These are phyloP conservation scores for Ellobius talpinus DNA, from an alignment of 2,113 vertebrate species.

Conservation along the genomic window DNA sequence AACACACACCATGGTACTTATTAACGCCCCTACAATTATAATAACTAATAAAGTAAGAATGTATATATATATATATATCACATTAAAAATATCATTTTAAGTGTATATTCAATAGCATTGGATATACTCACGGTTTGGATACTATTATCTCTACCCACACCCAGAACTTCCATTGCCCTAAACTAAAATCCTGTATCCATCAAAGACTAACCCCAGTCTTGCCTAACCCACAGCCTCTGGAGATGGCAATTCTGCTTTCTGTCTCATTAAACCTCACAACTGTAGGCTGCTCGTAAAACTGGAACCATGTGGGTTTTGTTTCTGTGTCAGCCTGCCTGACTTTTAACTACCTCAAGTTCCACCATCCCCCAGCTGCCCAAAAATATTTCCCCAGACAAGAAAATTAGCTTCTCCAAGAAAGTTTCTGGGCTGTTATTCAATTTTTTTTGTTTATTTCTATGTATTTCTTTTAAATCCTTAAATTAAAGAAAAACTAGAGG, in stretches of 20 bases:
- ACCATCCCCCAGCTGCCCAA: not conserved
- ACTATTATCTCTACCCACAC: not conserved
- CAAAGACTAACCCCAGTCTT: not conserved
- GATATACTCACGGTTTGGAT: not conserved
- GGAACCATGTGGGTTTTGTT: not conserved
- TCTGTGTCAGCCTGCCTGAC: not conserved
- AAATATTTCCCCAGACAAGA: slow-evolving; percentile 12
- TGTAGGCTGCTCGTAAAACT: not conserved
- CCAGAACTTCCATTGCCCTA: not conserved
- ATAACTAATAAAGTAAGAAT: not conserved
- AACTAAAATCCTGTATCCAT: not conserved
- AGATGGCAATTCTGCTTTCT: not conserved
- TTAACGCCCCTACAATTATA: not conserved
- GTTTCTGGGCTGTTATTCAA: not conserved
- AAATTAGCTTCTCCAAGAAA: not conserved
- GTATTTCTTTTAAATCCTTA: not conserved
- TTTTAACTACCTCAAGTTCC: not conserved
- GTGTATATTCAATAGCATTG: not conserved
- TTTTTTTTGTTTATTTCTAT: not conserved
- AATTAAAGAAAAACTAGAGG: not conserved
- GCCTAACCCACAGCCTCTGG: not conserved
- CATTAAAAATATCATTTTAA: not conserved
- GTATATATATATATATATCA: not conserved
- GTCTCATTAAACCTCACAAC: not conserved
- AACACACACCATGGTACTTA: not conserved